Percentiles rank a stretch among this genome's conserved stretches.
phyloP scores from a whole-genome alignment of 2,797 vertebrate species.

The Chaenodraco wilsoni region DNA sequence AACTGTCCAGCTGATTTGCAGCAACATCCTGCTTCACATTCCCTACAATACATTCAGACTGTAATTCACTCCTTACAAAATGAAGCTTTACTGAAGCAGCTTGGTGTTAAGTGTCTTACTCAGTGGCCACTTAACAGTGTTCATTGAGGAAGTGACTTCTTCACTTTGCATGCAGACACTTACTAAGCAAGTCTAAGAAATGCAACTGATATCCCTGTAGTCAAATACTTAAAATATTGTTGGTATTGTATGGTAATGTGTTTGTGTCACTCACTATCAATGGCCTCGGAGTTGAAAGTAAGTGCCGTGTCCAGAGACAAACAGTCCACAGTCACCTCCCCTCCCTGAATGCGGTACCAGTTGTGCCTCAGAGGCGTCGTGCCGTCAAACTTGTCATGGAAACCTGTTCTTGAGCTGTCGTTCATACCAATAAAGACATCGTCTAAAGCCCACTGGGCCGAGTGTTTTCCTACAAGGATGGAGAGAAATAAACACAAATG shows the following conservation, averaged over 20 bases:
- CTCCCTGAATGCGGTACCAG: slow-evolving; percentile 98
- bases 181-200: background rate
- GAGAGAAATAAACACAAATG: background rate
- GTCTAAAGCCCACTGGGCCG: slow-evolving; percentile 97
- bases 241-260: background rate
- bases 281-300: slow-evolving; percentile 91
- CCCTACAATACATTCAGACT: background rate
- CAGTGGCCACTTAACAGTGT: slow-evolving; percentile 15
- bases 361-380: slow-evolving; percentile 91
- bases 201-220: background rate
- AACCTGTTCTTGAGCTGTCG: slow-evolving; percentile 95
- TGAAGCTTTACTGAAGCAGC: slow-evolving; percentile 14
- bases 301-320: slow-evolving; percentile 94
- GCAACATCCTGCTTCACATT: slow-evolving; percentile 1
- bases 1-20: background rate
- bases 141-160: slow-evolving; percentile 18
- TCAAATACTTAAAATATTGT: background rate
- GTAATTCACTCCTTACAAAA: slow-evolving; percentile 6
- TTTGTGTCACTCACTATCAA: slow-evolving; percentile 81
- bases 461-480: slow-evolving; percentile 88
- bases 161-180: slow-evolving; percentile 1
- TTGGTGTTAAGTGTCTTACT: slow-evolving; percentile 8
- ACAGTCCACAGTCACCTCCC: slow-evolving; percentile 94
- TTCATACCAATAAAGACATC: slow-evolving; percentile 98
- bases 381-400: slow-evolving; percentile 96